phyloP scores from a whole-genome alignment of 2,113 vertebrate species.

The zebrafish (Danio rerio) region GRCz12tu NC_133182.1:69629001-69629500 shows the following conservation, averaged over 20 bases:
- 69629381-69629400: constrained; percentile 84
- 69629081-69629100: constrained; percentile 68
- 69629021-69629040: constrained; percentile 79
- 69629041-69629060: constrained; percentile 94
- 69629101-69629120: constrained; percentile 81
- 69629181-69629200: constrained; percentile 68
- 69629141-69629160: constrained; percentile 75
- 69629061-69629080: constrained; percentile 83
- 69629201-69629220: constrained; percentile 72
- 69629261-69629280: constrained; percentile 60
- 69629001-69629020: constrained; percentile 70
- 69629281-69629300: constrained; percentile 68
- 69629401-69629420: constrained; percentile 80
- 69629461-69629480: constrained; percentile 75
- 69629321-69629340: constrained; percentile 60
- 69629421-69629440: constrained; percentile 86
- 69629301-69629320: constrained; percentile 67
- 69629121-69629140: constrained; percentile 79
- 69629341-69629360: constrained; percentile 51
- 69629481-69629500: constrained; percentile 14
- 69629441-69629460: constrained; percentile 88
- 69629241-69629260: constrained; percentile 78
- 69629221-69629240: constrained; percentile 64
- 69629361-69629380: constrained; percentile 49
- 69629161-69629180: constrained; percentile 75